phyloP scores from a whole-genome alignment of 2,888 invertebrate genomes.

The Rhingia rostrata region DNA sequence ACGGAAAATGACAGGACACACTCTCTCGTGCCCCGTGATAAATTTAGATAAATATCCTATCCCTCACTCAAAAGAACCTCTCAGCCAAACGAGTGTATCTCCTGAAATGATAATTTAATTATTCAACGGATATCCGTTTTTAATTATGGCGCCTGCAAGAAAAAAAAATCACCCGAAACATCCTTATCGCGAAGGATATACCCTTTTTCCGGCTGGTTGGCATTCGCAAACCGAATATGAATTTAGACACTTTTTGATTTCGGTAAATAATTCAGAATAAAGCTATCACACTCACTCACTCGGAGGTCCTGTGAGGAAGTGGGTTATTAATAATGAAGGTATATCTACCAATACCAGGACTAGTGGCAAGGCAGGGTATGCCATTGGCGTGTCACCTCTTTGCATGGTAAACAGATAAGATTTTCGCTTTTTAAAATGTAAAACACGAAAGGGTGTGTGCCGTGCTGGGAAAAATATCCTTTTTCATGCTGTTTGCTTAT shows the following conservation, averaged over 20 bases:
- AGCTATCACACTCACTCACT: slow-evolving; percentile 30
- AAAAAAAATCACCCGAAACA: slow-evolving; percentile 16
- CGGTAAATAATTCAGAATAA: slow-evolving; percentile 65
- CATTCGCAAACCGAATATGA: slow-evolving; percentile 56
- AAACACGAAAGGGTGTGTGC: slow-evolving; percentile 63
- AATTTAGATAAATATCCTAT: slow-evolving; percentile 19
- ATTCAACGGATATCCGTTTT: slow-evolving; percentile 63
- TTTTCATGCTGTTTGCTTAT: slow-evolving; percentile 69
- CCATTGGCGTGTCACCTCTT: slow-evolving; percentile 46
- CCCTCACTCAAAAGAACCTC: slow-evolving; percentile 22
- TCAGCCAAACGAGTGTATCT: slow-evolving; percentile 24
- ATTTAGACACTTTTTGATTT: slow-evolving; percentile 69
- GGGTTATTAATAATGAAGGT: slow-evolving; percentile 59
- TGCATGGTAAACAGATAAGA: slow-evolving; percentile 63
- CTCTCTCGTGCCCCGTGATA: slow-evolving; percentile 24
- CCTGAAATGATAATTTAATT: slow-evolving; percentile 55
- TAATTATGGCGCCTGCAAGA: slow-evolving; percentile 31
- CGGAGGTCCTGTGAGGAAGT: slow-evolving; percentile 13
- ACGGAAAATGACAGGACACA: slow-evolving; percentile 48
- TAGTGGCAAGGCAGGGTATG: not conserved
- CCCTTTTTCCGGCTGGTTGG: slow-evolving; percentile 19
- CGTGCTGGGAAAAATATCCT: slow-evolving; percentile 33
- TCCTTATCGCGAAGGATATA: slow-evolving; percentile 20
- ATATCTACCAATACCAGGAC: no score
- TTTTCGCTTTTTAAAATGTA: slow-evolving; percentile 55